Conservation (phyloP, 2,888 invertebrate species). For the Pollenia amentaria region DNA sequence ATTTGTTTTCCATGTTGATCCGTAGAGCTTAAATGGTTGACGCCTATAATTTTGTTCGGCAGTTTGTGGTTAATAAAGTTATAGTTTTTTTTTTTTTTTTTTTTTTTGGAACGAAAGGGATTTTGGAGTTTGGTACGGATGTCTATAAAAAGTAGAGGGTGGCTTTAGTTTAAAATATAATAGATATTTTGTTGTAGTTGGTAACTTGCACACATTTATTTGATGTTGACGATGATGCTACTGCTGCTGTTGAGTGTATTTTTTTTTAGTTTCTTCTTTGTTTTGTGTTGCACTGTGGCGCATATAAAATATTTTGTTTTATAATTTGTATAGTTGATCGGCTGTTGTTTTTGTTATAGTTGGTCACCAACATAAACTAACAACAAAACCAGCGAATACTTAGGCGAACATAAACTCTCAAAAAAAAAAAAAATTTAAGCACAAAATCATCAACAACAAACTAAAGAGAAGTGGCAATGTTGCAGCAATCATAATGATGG, state of each 20-base stretch:
- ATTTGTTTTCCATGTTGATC: conserved; percentile 77
- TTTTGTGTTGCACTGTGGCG: conserved; percentile 13
- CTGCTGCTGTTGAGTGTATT: conserved; percentile 34
- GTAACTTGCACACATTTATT: conserved; percentile 31
- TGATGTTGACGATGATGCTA: conserved; percentile 50
- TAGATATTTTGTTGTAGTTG: conserved; percentile 57
- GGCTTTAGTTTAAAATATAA: conserved; percentile 65
- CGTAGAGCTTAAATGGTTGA: conserved; percentile 79
- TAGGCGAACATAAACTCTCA: not conserved
- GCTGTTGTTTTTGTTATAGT: conserved; percentile 41
- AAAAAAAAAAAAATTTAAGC: not conserved
- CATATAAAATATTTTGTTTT: conserved; percentile 68
- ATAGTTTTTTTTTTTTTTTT: conserved; percentile 37
- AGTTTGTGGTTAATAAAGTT: conserved; percentile 74
- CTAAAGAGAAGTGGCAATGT: not conserved
- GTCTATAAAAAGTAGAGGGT: conserved; percentile 52
- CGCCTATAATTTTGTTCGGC: conserved; percentile 78
- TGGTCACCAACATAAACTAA: conserved; percentile 62
- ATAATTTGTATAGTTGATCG: conserved; percentile 69
- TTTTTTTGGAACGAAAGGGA: not conserved
- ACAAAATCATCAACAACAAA: conserved; percentile 34
- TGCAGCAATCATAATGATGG: conserved; percentile 1
- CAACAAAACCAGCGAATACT: conserved; percentile 40
- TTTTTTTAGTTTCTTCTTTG: conserved; percentile 19
- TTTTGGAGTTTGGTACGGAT: not conserved